Evolutionary conservation across 92 coral and sea anemone species (phyloP).

Genomic region (Porites rus): DNA sequence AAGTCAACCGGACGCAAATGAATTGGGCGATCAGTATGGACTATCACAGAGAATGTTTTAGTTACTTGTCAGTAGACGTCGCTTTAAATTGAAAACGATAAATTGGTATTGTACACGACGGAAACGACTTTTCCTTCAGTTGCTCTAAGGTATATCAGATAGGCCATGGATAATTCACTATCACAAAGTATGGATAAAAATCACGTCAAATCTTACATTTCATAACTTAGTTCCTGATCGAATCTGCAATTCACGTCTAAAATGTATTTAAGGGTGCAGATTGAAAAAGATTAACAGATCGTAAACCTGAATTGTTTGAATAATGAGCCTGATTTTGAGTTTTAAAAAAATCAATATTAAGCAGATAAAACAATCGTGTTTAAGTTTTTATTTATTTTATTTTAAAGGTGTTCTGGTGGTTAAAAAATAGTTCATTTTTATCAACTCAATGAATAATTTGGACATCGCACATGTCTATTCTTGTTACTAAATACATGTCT

Average conservation of each 20-base stretch:
- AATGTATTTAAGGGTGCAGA: too few relatives aligned
- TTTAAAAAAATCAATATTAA: too few relatives aligned
- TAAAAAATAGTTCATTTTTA: too few relatives aligned
- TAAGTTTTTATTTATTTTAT: too few relatives aligned
- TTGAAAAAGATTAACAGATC: too few relatives aligned
- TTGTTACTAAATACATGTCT: background rate
- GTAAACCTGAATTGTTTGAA: too few relatives aligned
- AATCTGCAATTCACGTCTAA: background rate
- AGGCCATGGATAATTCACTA: background rate
- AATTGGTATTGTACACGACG: slow-evolving; percentile 15
- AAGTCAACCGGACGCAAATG: background rate
- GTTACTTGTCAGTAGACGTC: background rate
- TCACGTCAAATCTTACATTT: background rate
- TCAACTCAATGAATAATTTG: background rate
- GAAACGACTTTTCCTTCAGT: background rate
- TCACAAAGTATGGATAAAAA: background rate
- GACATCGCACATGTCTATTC: background rate
- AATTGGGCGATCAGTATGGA: background rate
- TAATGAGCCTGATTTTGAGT: too few relatives aligned
- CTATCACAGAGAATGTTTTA: background rate
- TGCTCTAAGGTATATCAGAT: slow-evolving; percentile 1
- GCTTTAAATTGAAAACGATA: slow-evolving; percentile 1
- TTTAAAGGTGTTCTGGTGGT: too few relatives aligned
- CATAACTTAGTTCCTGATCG: background rate
- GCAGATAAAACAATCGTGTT: too few relatives aligned